phyloP scores from a whole-genome alignment of 2,113 vertebrate species.

The Sander lucioperca region DNA sequence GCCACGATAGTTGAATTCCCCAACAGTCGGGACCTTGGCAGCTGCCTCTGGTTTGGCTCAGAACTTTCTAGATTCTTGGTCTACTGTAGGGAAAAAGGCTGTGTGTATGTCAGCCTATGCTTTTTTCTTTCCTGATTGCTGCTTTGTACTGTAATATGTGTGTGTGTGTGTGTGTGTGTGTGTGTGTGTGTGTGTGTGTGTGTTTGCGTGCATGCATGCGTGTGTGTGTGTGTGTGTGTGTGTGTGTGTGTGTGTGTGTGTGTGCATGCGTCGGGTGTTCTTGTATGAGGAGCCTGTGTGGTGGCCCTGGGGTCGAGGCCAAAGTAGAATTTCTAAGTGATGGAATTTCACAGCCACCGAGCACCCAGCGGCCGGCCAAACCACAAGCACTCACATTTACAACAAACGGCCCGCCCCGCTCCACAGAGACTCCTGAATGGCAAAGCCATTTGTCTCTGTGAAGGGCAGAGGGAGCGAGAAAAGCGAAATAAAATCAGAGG shows the following conservation, averaged over 20 bases:
- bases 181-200: constrained; percentile 15
- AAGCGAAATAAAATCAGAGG: constrained; percentile 78
- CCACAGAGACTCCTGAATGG: constrained; percentile 83
- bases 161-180: constrained; percentile 11
- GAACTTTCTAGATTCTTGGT: constrained; percentile 73
- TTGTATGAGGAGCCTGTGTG: constrained; percentile 60
- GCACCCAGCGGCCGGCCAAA: constrained; percentile 71
- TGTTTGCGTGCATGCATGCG: not conserved
- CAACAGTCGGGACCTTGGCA: constrained; percentile 68
- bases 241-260: not conserved
- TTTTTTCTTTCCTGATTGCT: constrained; percentile 34
- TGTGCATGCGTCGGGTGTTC: constrained; percentile 22
- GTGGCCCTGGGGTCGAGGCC: constrained; percentile 75
- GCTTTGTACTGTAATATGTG: constrained; percentile 33
- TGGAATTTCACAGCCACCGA: constrained; percentile 83
- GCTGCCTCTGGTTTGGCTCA: constrained; percentile 66
- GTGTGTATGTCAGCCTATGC: constrained; percentile 28
- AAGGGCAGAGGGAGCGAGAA: constrained; percentile 81
- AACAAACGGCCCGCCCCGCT: constrained; percentile 76
- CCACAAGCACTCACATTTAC: constrained; percentile 84
- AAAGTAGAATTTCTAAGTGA: constrained; percentile 83
- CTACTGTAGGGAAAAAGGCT: constrained; percentile 59
- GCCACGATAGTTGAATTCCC: constrained; percentile 71
- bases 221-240: too few species aligned
- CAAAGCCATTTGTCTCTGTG: constrained; percentile 87